Evolutionary conservation across 2,797 vertebrate genomes (phyloP), one percentile per base, ranked within the genome.

Genomic region (Molothrus ater): DNA sequence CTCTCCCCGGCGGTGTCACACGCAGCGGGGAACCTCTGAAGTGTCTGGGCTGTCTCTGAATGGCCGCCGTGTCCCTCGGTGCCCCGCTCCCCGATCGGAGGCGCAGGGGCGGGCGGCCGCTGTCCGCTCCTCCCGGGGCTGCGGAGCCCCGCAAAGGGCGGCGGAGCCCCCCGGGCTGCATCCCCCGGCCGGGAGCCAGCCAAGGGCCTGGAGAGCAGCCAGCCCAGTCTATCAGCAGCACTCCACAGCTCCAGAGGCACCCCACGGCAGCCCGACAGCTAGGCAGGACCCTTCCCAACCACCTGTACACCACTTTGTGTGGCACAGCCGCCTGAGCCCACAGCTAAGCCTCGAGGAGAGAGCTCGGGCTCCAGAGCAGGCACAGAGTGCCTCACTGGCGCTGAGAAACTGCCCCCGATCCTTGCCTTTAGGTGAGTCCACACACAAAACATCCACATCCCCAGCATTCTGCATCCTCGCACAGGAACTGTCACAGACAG

Each of bases 191-290:
- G 5, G 7, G 22, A 51, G 40, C 36, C 36, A 3, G 5, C 38
- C 12, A 4, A 47, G 47, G 63, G 71, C 74, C 59, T 15, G 3
- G 28, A 45, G 45, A 28, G 57, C 43, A 8, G 17, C 25, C 59
- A 24, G 43, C 12, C 7, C 38, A 2, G 1, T 2, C 17, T 42
- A 1, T 2, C 38, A n/a, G 36, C 45, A 48, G 21, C 26, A 1
- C 6, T 7, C 12, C 3, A 5, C 31, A 47, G 26, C 69, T 45
- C 45, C 34, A 13, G 7, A 34, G 47, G 34, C 26, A 42, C 9
- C 50, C 32, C 20, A 6, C 17, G 14, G 72, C 74, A 36, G 34
- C 0, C 57, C 10, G 3, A 47, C 53, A 60, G 2, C 34, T 19
- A 4, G 0, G 3, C 1, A 20, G 78, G 59, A 92, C 26, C 48